These are phyloP conservation scores for Labeo calbasu DNA, from an alignment of 2,797 vertebrate species.

Conservation along the genomic window DNA sequence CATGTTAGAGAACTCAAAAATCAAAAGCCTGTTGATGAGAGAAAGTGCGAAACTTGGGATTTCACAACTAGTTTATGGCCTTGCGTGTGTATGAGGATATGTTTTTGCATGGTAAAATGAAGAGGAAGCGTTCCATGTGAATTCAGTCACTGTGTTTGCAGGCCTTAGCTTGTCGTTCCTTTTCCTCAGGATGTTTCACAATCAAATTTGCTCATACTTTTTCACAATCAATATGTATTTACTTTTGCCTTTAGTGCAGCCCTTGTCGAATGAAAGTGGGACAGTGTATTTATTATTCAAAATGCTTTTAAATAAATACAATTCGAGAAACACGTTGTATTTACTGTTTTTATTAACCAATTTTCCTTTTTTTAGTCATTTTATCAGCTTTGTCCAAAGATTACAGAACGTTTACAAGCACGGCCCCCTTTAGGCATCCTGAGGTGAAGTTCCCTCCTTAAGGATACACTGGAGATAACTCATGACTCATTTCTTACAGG, in stretches of 20 bases:
- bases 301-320: slow-evolving; percentile 6
- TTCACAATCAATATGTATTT: slow-evolving; percentile 12
- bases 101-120: slow-evolving; percentile 41
- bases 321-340: not conserved
- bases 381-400: not conserved
- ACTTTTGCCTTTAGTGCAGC: not conserved
- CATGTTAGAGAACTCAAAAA: not conserved
- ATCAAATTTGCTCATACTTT: slow-evolving; percentile 7
- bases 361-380: not conserved
- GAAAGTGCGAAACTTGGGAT: not conserved
- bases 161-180: slow-evolving; percentile 76
- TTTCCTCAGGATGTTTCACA: slow-evolving; percentile 56
- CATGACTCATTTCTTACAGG: not conserved
- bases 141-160: slow-evolving; percentile 76
- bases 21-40: not conserved
- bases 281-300: slow-evolving; percentile 19
- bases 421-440: not conserved
- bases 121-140: slow-evolving; percentile 68
- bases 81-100: slow-evolving; percentile 54
- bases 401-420: not conserved
- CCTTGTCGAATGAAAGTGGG: not conserved
- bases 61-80: slow-evolving; percentile 19
- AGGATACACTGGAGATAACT: not conserved
- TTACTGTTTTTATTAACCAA: not conserved
- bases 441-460: not conserved